phyloP scores from a whole-genome alignment of 1,140 invertebrate genomes.

The Agraylea sexmaculata region DNA sequence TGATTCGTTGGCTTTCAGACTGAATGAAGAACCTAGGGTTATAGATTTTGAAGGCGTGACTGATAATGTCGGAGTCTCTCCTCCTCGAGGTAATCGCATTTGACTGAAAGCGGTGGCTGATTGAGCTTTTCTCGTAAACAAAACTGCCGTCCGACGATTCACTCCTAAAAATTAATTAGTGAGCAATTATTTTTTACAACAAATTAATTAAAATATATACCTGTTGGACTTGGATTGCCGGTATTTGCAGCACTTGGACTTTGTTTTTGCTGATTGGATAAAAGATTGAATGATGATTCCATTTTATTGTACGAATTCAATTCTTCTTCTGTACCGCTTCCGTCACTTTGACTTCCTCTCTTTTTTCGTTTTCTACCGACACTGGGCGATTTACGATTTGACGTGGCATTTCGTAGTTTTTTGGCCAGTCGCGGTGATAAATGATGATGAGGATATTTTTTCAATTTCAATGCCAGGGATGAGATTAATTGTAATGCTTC shows the following conservation, averaged over 20 bases:
- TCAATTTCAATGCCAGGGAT: constrained; percentile 4
- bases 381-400: constrained; percentile 7
- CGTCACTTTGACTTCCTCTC: constrained; percentile 15
- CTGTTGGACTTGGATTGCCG: constrained; percentile 21
- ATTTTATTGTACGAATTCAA: constrained; percentile 2
- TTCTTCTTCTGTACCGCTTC: constrained; percentile 21
- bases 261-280: no score
- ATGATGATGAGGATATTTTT: constrained; percentile 9
- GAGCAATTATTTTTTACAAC: background rate
- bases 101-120: constrained; percentile 32
- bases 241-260: constrained; percentile 29
- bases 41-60: constrained; percentile 5
- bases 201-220: constrained; percentile 6
- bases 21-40: no score
- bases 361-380: constrained; percentile 5
- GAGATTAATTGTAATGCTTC: constrained; percentile 6
- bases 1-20: no score
- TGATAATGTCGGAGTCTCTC: constrained; percentile 28
- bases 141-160: constrained; percentile 69
- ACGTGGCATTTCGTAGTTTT: constrained; percentile 5
- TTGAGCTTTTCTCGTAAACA: constrained; percentile 66
- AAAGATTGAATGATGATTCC: constrained; percentile 15
- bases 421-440: constrained; percentile 9
- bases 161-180: constrained; percentile 41
- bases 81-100: constrained; percentile 24